phyloP scores from a whole-genome alignment of 2,888 invertebrate genomes.

The Dynastes grantii region DNA sequence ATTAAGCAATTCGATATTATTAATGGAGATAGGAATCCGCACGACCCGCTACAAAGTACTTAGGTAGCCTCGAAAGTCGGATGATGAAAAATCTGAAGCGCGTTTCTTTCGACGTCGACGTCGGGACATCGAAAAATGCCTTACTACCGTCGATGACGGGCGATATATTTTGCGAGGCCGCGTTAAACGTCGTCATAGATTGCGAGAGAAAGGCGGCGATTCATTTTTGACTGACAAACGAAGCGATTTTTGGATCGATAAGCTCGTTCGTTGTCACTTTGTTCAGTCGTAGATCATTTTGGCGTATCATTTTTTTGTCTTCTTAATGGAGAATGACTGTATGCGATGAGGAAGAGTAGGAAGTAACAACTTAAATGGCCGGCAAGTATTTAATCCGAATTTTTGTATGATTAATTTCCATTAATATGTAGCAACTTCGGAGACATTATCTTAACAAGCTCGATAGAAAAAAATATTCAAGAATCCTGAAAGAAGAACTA shows the following conservation, averaged over 20 bases:
- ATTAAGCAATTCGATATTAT: slow-evolving; percentile 9
- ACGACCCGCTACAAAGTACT: slow-evolving; percentile 5
- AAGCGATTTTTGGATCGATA: slow-evolving; percentile 12
- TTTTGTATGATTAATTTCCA: too few relatives aligned
- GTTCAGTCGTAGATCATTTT: slow-evolving; percentile 8
- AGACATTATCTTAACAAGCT: too few relatives aligned
- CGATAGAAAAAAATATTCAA: too few relatives aligned
- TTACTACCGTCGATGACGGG: not conserved
- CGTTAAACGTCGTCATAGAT: not conserved
- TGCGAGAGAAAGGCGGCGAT: not conserved
- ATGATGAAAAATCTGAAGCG: slow-evolving; percentile 14
- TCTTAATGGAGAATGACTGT: not conserved
- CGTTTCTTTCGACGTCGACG: not conserved
- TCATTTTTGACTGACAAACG: not conserved
- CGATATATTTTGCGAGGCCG: not conserved
- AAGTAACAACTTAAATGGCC: too few relatives aligned
- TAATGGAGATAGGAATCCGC: slow-evolving; percentile 1
- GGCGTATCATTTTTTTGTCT: slow-evolving; percentile 18
- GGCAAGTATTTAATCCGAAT: too few relatives aligned
- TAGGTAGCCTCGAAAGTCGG: slow-evolving; percentile 13
- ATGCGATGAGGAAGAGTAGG: too few relatives aligned
- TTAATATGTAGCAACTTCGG: too few relatives aligned
- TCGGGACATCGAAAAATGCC: slow-evolving; percentile 2
- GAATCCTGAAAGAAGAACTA: too few relatives aligned
- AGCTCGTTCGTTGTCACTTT: slow-evolving; percentile 16